Evolutionary conservation across 2,113 vertebrate species (phyloP).

Genomic region (Lanius ludovicianus): DNA sequence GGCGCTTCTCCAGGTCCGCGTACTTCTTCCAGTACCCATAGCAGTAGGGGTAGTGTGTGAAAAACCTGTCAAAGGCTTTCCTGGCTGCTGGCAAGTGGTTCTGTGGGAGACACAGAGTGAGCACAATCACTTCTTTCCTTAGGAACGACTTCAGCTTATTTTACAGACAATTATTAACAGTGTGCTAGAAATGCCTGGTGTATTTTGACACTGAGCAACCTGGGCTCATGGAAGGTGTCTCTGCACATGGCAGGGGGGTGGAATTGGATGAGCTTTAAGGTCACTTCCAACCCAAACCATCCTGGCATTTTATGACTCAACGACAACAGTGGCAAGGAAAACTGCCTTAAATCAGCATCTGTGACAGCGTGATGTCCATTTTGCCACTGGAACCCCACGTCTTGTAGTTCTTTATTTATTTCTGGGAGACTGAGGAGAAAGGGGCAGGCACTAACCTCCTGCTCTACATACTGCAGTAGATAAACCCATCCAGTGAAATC

Average conservation of each 20-base stretch:
- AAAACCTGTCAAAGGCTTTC: constrained; percentile 92
- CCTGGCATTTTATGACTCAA: neutral
- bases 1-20: constrained; percentile 93
- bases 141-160: accelerated
- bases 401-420: neutral
- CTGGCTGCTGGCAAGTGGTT: constrained; percentile 87
- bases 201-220: accelerated
- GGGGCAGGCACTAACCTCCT: constrained; percentile 84
- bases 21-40: constrained; percentile 99
- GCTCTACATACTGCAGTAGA: constrained; percentile 94
- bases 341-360: neutral
- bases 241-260: neutral
- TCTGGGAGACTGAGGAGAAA: neutral
- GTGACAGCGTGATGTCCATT: neutral
- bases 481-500: constrained; percentile 98
- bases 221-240: neutral
- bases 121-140: neutral
- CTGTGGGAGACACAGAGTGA: constrained; percentile 65
- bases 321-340: neutral
- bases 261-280: neutral
- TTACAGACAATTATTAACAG: neutral
- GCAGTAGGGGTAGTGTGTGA: constrained; percentile 95
- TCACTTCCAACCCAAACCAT: neutral
- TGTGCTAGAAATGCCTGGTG: accelerated
- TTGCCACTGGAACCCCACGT: accelerated